Percentiles rank a stretch among this genome's conserved stretches.
Conservation (phyloP, 2,113 vertebrate genomes). For the Istiophorus platypterus region DNA sequence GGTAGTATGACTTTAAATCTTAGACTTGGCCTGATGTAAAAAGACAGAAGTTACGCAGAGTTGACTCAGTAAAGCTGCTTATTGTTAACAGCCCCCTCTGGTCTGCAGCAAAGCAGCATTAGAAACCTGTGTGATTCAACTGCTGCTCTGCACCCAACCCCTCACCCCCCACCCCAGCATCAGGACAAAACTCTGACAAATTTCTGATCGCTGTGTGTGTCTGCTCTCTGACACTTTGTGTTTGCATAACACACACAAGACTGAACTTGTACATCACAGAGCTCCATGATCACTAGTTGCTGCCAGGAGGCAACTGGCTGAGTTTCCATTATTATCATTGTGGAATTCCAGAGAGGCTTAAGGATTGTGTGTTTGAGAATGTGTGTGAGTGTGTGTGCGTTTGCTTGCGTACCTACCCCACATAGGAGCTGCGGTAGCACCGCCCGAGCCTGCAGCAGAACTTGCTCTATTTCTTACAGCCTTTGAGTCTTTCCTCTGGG, state of each 20-base stretch:
- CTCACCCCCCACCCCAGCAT: not conserved
- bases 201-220: constrained; percentile 38
- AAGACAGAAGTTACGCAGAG: not conserved
- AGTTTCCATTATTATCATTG: constrained; percentile 59
- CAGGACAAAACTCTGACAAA: constrained; percentile 26
- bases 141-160: not conserved
- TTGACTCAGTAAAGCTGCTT: constrained; percentile 24
- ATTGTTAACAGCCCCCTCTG: not conserved
- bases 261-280: constrained; percentile 48
- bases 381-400: not conserved
- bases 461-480: not conserved
- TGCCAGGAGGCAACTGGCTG: constrained; percentile 32
- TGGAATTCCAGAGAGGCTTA: constrained; percentile 57
- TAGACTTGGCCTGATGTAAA: not conserved
- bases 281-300: constrained; percentile 30
- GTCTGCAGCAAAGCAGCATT: constrained; percentile 16
- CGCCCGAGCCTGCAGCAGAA: not conserved
- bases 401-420: not conserved
- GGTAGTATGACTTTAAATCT: constrained; percentile 4
- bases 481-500: not conserved
- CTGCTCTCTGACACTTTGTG: constrained; percentile 11
- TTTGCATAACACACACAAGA: constrained; percentile 60
- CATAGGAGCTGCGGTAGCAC: not conserved
- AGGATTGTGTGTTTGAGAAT: constrained; percentile 5
- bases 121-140: constrained; percentile 30